Base-by-base conservation (phyloP, 2,888 invertebrate species). In the Ceraclea dissimilis region DNA sequence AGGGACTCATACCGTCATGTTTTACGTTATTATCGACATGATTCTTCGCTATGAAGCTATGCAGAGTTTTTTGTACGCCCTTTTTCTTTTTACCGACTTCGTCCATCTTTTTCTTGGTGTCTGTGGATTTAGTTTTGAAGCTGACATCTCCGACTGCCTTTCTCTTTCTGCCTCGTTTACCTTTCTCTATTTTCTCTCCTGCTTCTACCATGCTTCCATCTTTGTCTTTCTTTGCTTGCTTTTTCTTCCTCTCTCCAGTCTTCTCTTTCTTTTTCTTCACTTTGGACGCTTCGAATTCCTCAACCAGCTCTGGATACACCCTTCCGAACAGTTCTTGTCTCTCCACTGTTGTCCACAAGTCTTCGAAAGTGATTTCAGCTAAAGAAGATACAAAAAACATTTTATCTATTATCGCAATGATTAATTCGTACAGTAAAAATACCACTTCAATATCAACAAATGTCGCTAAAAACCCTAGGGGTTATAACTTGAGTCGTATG, bases 301-400 rank as follows among this genome's bases (percentile, higher is more conserved):
- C 72, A 0, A 86, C 85, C 55, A 88, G 57, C 1, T 79, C 70
- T 18, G 86, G 83, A 69, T 86, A 88, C 49, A 82, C 81, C 62
- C 71, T 68, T 33, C 76, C 71, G 63, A 90, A 78, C 18, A 84
- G 69, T 60, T 79, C 73, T 67, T 84, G 80, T 0, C 88, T 83
- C 67, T 90, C 90, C 21, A 84, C 78, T 1, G 87, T 86, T 0
- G 80, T 79, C 79, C 83, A 85, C 1, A 82, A 71, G 26, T 74
- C 71, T 31, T 75, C 71, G 5, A 69, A 69, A 64, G 78, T 76
- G 64, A 80, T 78, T n/a, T 68, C 67, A 49, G 73, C 74, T 72
- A 65, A 50, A 43, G 46, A 16, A 31, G 47, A 47, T 21, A 22
- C 22, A 13, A 20, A 21, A 19, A 49, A 49, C 21, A 49, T 31